Evolutionary conservation across 2,797 vertebrate genomes (phyloP).

Genomic region (Tangara arthus): DNA sequence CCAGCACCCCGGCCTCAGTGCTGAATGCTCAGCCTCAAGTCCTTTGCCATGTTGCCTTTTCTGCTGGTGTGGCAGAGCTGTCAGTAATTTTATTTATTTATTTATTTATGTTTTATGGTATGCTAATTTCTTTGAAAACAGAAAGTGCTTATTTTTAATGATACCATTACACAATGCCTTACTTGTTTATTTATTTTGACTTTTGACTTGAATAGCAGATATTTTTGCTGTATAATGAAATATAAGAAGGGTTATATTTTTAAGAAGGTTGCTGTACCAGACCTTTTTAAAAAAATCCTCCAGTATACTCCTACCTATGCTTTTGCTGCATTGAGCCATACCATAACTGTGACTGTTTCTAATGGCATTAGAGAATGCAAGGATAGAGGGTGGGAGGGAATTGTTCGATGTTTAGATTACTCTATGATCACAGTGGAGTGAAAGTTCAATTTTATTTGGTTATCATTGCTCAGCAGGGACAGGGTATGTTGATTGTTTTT

Average conservation of each 20-base stretch:
- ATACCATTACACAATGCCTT: neutral
- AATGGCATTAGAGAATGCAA: neutral
- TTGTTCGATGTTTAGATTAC: neutral
- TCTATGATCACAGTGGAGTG: neutral
- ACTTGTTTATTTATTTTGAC: neutral
- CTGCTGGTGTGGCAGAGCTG: neutral
- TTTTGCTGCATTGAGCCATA: neutral
- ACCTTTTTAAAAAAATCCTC: neutral
- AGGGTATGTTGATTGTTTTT: neutral
- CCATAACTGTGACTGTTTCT: neutral
- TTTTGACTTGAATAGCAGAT: neutral
- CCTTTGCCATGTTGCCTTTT: neutral
- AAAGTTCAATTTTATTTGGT: neutral
- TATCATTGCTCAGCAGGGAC: neutral
- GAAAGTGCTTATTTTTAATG: neutral
- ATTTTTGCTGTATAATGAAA: neutral
- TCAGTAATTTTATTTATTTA: neutral
- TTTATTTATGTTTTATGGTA: neutral
- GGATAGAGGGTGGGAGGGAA: neutral
- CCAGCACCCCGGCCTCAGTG: accelerated
- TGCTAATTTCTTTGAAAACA: neutral
- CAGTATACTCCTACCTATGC: neutral
- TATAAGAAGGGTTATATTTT: neutral
- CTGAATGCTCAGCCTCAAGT: neutral
- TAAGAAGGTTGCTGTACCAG: neutral